phyloP scores from a whole-genome alignment of 1,140 invertebrate genomes.

The Zeugodacus cucurbitae region DNA sequence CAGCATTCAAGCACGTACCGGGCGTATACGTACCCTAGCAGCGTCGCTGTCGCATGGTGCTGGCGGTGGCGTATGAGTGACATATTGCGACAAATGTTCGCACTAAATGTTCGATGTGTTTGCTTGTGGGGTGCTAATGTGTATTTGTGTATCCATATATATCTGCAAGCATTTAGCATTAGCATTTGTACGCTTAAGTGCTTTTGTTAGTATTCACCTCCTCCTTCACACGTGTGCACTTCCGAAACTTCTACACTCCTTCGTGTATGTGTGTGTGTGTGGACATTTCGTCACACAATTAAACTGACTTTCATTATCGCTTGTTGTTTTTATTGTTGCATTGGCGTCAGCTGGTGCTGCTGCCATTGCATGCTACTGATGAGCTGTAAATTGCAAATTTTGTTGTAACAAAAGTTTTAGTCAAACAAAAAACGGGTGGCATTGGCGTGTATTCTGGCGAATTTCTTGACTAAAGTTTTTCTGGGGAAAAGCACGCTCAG shows the following conservation, averaged over 20 bases:
- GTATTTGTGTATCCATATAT: background rate
- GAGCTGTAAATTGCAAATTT: background rate
- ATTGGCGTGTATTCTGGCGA: background rate
- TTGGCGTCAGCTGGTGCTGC: background rate
- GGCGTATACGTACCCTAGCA: background rate
- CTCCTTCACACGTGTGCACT: background rate
- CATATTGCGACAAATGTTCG: constrained; percentile 27
- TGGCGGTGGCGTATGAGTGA: background rate
- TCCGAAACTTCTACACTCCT: background rate
- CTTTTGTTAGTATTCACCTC: background rate
- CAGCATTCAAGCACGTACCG: background rate
- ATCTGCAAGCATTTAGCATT: background rate
- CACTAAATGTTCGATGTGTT: background rate
- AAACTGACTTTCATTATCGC: background rate
- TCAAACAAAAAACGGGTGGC: background rate
- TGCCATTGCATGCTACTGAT: background rate
- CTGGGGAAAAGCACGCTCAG: background rate
- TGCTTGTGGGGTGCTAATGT: background rate
- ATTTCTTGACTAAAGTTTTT: background rate
- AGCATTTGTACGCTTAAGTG: background rate
- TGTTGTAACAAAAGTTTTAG: background rate
- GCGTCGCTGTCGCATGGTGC: background rate
- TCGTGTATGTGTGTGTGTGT: background rate
- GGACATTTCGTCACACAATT: background rate
- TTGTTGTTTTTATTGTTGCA: background rate